These are phyloP conservation scores for Cepaea nemoralis DNA, from an alignment of 1,140 invertebrate genomes.

Conservation along the genomic window DNA sequence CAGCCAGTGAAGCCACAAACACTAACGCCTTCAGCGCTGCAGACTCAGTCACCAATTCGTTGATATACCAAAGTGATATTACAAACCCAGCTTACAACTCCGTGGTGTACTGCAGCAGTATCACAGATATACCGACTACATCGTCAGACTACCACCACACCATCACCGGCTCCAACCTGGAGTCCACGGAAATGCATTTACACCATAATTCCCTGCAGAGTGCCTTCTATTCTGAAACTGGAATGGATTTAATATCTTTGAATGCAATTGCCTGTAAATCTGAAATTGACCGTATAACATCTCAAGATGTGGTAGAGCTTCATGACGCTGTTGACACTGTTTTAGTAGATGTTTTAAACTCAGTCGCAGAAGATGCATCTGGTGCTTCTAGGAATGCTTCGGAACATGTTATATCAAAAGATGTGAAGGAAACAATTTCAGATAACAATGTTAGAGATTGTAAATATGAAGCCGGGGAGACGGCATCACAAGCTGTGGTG, in stretches of 20 bases:
- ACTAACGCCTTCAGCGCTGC: not conserved
- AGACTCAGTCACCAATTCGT: not conserved
- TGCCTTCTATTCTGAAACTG: constrained; percentile 17
- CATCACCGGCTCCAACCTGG: constrained; percentile 24
- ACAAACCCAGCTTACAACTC: constrained; percentile 39
- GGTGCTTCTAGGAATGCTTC: not conserved
- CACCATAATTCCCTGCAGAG: constrained; percentile 9
- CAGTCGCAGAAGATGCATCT: not conserved
- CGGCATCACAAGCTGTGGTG: not conserved
- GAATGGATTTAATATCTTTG: not conserved
- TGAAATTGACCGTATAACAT: constrained; percentile 22
- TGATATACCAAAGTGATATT: constrained; percentile 21
- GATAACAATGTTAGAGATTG: not conserved
- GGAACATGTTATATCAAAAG: not conserved
- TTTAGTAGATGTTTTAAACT: not conserved
- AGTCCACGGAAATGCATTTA: constrained; percentile 12
- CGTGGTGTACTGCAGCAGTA: constrained; percentile 29
- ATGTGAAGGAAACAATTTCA: not conserved
- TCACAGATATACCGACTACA: not conserved
- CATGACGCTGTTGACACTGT: not conserved
- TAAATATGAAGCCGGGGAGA: not conserved
- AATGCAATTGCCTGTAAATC: not conserved
- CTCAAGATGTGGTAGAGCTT: constrained; percentile 10
- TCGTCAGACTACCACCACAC: constrained; percentile 27
- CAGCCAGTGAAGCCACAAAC: not conserved